Conservation (phyloP, 37 sponge, comb jelly and placozoan genomes). For the Chondrilla cf. caribensis region DNA sequence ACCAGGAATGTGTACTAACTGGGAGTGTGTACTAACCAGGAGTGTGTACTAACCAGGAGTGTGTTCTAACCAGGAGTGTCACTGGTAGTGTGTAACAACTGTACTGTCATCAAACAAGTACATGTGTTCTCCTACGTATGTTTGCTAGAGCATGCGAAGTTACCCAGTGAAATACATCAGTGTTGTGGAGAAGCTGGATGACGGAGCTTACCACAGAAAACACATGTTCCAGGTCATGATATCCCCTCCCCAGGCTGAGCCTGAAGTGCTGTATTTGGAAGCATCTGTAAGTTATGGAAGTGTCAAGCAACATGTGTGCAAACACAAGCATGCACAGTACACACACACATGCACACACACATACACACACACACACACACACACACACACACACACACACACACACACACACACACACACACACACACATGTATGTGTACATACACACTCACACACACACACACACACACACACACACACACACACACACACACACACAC, state of each 20-base stretch:
- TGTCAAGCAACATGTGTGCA: too few relatives aligned
- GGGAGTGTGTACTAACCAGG: too few relatives aligned
- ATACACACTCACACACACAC: slow-evolving; percentile 17
- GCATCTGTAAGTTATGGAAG: slow-evolving; percentile 50
- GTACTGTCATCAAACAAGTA: too few relatives aligned
- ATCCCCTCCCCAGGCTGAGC: slow-evolving; percentile 20
- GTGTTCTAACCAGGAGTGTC: too few relatives aligned
- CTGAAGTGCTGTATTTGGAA: slow-evolving; percentile 52
- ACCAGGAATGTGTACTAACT: too few relatives aligned
- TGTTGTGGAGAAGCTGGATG: slow-evolving; percentile 84
- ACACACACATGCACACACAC: slow-evolving; percentile 17
- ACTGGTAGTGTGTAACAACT: too few relatives aligned
- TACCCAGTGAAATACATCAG: slow-evolving; percentile 74
- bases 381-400: slow-evolving; percentile 16
- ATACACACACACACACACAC: slow-evolving; percentile 20
- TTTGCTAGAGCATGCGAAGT: slow-evolving; percentile 56
- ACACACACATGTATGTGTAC: background rate
- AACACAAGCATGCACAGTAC: background rate
- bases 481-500: background rate
- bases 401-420: too few relatives aligned
- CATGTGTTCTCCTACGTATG: too few relatives aligned
- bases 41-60: too few relatives aligned
- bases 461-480: slow-evolving; percentile 22
- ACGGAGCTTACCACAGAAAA: slow-evolving; percentile 73
- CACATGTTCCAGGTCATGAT: slow-evolving; percentile 87